These are phyloP conservation scores for Anneissia japonica DNA, from an alignment of 35 echinoderm and acorn worm species.

Conservation along the genomic window DNA sequence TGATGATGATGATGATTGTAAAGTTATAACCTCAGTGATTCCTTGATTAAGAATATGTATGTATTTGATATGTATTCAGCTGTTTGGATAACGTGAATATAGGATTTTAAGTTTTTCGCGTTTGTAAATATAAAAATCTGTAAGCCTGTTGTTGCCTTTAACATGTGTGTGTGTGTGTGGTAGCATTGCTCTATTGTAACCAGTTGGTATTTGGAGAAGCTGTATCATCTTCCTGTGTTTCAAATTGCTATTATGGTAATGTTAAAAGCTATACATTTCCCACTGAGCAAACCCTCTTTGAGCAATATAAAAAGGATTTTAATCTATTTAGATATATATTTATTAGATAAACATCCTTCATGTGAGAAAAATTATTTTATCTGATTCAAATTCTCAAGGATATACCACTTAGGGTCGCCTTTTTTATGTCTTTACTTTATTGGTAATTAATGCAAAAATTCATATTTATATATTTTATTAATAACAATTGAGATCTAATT, in stretches of 20 bases:
- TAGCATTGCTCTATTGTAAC: neutral
- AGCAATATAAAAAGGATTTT: neutral
- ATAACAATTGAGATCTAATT: neutral
- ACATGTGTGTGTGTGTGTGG: neutral
- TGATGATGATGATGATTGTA: too few species aligned
- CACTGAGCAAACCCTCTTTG: neutral
- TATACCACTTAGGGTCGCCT: neutral
- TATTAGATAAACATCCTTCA: neutral
- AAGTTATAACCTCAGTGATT: neutral
- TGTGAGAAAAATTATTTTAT: neutral
- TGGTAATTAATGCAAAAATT: neutral
- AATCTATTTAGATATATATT: constrained; percentile 3
- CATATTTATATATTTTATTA: neutral
- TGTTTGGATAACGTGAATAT: neutral
- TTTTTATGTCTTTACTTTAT: neutral
- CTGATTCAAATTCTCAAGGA: neutral
- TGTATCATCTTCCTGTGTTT: neutral
- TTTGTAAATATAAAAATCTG: neutral
- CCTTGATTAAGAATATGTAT: too few species aligned
- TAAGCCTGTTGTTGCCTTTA: neutral
- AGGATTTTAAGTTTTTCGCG: neutral
- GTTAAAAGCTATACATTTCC: neutral
- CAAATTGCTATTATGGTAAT: neutral
- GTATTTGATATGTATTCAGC: neutral
- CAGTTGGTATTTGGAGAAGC: too few species aligned